phyloP scores from a whole-genome alignment of 1,140 invertebrate species.

The Kradibia gibbosae region DNA sequence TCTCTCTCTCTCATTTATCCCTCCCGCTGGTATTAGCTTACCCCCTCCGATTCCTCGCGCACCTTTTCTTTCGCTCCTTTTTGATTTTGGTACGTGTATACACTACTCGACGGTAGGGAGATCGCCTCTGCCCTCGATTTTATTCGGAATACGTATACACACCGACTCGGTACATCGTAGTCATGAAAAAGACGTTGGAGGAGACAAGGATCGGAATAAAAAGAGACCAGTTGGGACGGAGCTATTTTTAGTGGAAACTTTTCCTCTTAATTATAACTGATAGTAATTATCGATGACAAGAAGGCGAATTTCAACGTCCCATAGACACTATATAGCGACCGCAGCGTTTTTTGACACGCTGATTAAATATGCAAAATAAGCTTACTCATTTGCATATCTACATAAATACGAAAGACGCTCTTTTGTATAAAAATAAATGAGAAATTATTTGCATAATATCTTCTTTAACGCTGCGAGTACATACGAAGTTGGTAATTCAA shows the following conservation, averaged over 20 bases:
- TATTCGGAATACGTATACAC: conserved; percentile 58
- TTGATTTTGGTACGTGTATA: background rate
- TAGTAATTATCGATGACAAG: conserved; percentile 34
- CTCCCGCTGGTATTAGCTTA: background rate
- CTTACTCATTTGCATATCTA: conserved; percentile 38
- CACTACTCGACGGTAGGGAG: conserved; percentile 40
- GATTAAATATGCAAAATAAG: conserved; percentile 44
- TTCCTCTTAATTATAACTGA: conserved; percentile 29
- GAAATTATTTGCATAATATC: conserved; percentile 28
- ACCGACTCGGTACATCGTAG: background rate
- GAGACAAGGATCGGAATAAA: conserved; percentile 28
- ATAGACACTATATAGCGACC: background rate
- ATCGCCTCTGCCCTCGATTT: conserved; percentile 68
- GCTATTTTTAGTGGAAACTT: conserved; percentile 27
- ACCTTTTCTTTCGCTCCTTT: background rate
- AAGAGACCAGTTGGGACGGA: background rate
- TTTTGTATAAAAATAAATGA: conserved; percentile 31
- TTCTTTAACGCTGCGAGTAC: conserved; percentile 13
- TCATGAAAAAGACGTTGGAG: conserved; percentile 41
- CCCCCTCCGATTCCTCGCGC: background rate
- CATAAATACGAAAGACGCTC: conserved; percentile 27
- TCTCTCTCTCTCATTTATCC: conserved; percentile 42
- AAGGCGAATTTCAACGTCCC: conserved; percentile 15
- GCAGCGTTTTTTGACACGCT: conserved; percentile 9
- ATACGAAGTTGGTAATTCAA: conserved; percentile 14